These are phyloP conservation scores for Melitaea cinxia DNA, from an alignment of 1,140 invertebrate genomes.

Conservation along the genomic window DNA sequence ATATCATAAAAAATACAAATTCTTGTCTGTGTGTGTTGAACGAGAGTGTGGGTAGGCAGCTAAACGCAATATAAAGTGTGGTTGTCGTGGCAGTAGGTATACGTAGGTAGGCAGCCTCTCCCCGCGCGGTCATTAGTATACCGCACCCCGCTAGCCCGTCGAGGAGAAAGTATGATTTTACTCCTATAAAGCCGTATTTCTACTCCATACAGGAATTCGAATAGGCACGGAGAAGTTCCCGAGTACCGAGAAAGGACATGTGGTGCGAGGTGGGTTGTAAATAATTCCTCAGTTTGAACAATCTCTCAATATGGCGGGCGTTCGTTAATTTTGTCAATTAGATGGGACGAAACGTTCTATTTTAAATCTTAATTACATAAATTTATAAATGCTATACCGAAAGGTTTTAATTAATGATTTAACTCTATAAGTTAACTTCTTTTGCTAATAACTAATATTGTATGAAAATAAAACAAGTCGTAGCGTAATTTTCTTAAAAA, in stretches of 20 bases:
- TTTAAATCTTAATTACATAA: slow-evolving; percentile 1
- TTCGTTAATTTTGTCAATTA: slow-evolving; percentile 64
- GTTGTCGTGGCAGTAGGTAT: slow-evolving; percentile 63
- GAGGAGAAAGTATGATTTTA: slow-evolving; percentile 81
- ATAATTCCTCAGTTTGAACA: slow-evolving; percentile 75
- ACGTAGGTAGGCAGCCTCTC: slow-evolving; percentile 65
- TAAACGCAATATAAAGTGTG: slow-evolving; percentile 80
- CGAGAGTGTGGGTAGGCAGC: slow-evolving; percentile 70
- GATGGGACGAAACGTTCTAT: slow-evolving; percentile 21
- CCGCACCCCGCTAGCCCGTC: slow-evolving; percentile 59
- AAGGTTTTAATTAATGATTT: too few relatives aligned
- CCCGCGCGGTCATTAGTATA: slow-evolving; percentile 79
- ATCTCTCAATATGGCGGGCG: slow-evolving; percentile 72
- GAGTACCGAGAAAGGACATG: slow-evolving; percentile 74
- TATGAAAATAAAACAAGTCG: too few relatives aligned
- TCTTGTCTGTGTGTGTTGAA: slow-evolving; percentile 58
- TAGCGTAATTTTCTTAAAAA: too few relatives aligned
- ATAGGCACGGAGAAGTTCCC: slow-evolving; percentile 73
- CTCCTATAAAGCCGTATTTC: slow-evolving; percentile 81
- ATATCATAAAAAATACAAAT: slow-evolving; percentile 70
- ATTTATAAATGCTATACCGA: neutral
- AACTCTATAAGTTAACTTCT: too few relatives aligned
- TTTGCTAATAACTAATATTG: too few relatives aligned
- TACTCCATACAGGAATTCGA: slow-evolving; percentile 81
- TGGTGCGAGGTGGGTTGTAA: slow-evolving; percentile 62